Conservation (phyloP, 1,140 invertebrate genomes). For the Drosophila varians region DNA sequence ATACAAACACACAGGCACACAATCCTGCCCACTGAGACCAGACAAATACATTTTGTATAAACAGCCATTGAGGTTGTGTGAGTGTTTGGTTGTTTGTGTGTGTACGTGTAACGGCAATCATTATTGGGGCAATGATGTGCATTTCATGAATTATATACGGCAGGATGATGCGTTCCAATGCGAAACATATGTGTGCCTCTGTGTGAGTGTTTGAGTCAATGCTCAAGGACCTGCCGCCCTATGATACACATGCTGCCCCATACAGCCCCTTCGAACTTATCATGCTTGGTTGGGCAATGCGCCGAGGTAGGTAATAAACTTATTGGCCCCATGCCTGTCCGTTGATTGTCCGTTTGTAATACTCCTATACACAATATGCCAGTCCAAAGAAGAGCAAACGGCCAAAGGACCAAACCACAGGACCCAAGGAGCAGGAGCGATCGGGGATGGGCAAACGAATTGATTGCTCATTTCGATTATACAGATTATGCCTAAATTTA, state of each 20-base stretch:
- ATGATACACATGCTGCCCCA: slow-evolving; percentile 2
- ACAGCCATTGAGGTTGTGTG: slow-evolving; percentile 33
- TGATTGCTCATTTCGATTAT: slow-evolving; percentile 11
- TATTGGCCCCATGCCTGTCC: slow-evolving; percentile 71
- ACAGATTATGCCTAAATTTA: slow-evolving; percentile 1
- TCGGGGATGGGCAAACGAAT: slow-evolving; percentile 34
- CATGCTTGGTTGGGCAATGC: slow-evolving; percentile 69
- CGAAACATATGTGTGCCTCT: slow-evolving; percentile 1
- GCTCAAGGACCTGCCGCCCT: slow-evolving; percentile 32
- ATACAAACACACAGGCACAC: background rate
- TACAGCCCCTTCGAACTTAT: background rate
- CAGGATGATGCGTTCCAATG: slow-evolving; percentile 42
- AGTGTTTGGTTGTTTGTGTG: slow-evolving; percentile 34
- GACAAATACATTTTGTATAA: slow-evolving; percentile 35
- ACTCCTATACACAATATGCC: slow-evolving; percentile 53
- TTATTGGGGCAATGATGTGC: slow-evolving; percentile 79
- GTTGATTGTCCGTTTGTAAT: slow-evolving; percentile 65
- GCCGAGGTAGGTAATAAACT: slow-evolving; percentile 78
- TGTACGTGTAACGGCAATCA: slow-evolving; percentile 60
- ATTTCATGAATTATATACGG: slow-evolving; percentile 76
- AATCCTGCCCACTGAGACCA: slow-evolving; percentile 1
- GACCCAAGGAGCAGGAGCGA: slow-evolving; percentile 5
- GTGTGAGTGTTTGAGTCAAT: slow-evolving; percentile 15
- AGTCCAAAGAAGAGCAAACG: background rate
- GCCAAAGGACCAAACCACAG: background rate